Percentiles rank a stretch among this genome's conserved stretches.
Conservation (phyloP, 2,888 invertebrate genomes). For the Rhamnusium bicolor region DNA sequence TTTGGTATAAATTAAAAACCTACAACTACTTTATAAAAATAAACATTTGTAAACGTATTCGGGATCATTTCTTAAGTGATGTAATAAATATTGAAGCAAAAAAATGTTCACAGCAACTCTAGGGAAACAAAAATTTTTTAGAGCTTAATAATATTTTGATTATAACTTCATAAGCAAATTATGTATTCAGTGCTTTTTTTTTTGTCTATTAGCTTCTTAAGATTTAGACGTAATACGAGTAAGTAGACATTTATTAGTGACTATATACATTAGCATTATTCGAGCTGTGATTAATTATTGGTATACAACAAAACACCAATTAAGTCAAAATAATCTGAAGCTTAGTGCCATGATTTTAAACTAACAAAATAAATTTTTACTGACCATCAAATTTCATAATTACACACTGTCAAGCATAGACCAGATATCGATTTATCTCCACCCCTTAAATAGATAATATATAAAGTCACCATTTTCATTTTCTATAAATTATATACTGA, state of each 20-base stretch:
- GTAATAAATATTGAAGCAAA: constrained; percentile 6
- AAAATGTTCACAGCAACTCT: neutral
- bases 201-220: neutral
- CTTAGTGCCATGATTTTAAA: no score
- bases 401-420: no score
- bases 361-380: no score
- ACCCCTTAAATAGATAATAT: neutral
- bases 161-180: neutral
- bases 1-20: constrained; percentile 27
- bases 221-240: neutral
- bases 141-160: neutral
- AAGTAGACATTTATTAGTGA: neutral
- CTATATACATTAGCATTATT: neutral
- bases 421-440: no score
- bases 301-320: no score
- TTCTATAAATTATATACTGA: neutral
- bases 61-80: neutral
- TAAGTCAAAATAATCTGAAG: no score
- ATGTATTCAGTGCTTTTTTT: neutral
- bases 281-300: no score
- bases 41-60: constrained; percentile 22
- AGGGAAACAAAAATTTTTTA: neutral
- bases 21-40: constrained; percentile 17
- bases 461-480: neutral
- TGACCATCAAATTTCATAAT: no score